Evolutionary conservation across 2,797 vertebrate species (phyloP), one percentile per base, ranked within the genome.

Genomic region (Danio choprae): DNA sequence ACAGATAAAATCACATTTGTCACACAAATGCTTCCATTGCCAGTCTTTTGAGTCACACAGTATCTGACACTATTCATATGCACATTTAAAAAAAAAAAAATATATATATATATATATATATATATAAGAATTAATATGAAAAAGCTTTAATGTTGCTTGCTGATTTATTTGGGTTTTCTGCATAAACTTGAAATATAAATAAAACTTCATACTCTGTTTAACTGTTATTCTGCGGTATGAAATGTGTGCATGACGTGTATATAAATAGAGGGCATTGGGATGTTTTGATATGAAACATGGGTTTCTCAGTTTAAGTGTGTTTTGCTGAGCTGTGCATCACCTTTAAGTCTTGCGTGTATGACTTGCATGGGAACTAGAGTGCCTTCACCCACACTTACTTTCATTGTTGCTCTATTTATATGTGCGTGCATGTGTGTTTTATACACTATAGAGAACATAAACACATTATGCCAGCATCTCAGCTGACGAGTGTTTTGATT

Each of bases 251-350:
- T 8, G n/a, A n/a, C n/a, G 15, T 36, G 6, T 60, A 12, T 7
- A 13, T 58, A 58, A 8, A 46, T 16, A 60, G 22, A 74, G 55
- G 15, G 41, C 41, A 58, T 50, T 74, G 9, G 38, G 4, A 62
- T 62, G 72, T 50, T 62, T 62, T 74, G 44, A 44, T 63, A 50
- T 50, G 58, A 63, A 62, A 62, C 72, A 62, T 62, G 15, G 36
- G 3, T 46, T 73, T 60, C 22, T 74, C 43, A 74, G 13, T 62
- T 10, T 62, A 58, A 40, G 44, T 62, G 16, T 41, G 36, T 43
- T 64, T 29, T 55, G 60, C 74, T 75, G 73, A 76, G 36, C 60
- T 43, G 8, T 58, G 53, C 2, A 16, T 55, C 53, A 29, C 56
- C 56, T 62, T 60, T 6, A 18, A 20, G 43, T 60, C 8, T 51